A percentile compares a stretch with the other conserved stretches of the same genome.
phyloP scores from a whole-genome alignment of 2,888 invertebrate species.

The Allacma fusca region DNA sequence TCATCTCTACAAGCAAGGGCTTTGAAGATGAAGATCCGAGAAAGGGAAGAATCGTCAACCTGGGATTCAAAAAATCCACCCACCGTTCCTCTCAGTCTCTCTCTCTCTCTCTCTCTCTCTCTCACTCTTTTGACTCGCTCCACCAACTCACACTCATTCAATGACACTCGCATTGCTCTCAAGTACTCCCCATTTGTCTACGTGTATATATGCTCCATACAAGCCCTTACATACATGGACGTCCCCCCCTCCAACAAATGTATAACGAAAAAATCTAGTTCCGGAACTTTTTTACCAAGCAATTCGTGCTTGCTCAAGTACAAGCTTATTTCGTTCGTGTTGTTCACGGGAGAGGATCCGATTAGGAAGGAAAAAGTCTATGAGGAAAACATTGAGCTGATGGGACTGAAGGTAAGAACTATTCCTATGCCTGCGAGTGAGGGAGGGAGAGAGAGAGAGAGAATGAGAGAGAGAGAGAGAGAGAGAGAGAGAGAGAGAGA shows the following conservation, averaged over 20 bases:
- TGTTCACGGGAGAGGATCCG: background rate
- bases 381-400: no score
- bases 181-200: background rate
- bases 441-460: background rate
- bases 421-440: no score
- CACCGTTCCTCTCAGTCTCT: background rate
- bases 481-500: background rate
- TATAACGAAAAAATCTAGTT: background rate
- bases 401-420: no score
- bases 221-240: no score
- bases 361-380: background rate
- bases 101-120: background rate
- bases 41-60: conserved; percentile 14
- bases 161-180: conserved; percentile 1
- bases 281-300: background rate
- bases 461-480: background rate
- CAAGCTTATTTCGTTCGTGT: background rate
- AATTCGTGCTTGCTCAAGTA: background rate
- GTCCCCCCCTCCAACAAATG: no score
- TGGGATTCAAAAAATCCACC: conserved; percentile 3
- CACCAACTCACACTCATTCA: background rate
- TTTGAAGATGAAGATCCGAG: background rate
- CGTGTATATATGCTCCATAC: no score
- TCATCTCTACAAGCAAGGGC: no score
- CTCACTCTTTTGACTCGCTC: background rate